Evolutionary conservation across 2,888 invertebrate species (phyloP), one percentile per base, ranked within the genome.

Genomic region (Hyppa rectilinea): DNA sequence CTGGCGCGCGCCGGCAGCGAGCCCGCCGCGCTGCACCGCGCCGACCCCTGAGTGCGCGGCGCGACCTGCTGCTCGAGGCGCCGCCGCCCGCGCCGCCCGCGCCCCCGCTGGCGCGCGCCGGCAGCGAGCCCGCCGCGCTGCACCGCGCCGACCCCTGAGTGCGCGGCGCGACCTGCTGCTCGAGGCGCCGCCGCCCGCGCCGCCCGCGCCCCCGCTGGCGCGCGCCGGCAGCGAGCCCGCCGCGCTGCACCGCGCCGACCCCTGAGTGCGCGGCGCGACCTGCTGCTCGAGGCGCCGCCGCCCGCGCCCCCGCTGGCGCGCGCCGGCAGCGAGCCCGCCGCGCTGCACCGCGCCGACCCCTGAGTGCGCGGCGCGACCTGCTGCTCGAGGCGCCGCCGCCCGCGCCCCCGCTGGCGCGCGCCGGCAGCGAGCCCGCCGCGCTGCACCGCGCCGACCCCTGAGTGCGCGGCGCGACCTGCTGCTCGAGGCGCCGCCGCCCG

Each of bases 361-460:
- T 69, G 12, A n/a, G n/a, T n/a, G 52, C 82, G 17, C 87, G n/a
- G n/a, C n/a, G n/a, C n/a, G n/a, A n/a, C n/a, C n/a, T n/a, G n/a
- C n/a, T n/a, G n/a, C n/a, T n/a, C n/a, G n/a, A n/a, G n/a, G 87
- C 78, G 87, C 88, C 61, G 84, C 80, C 85, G 85, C 89, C 88
- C 38, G 60, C n/a, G n/a, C n/a, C 79, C 40, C 78, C 77, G 31
- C 75, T 80, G 67, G 78, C 75, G 79, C 75, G 7, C 63, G n/a
- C 68, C n/a, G 81, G 71, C 78, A 80, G 81, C 7, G 85, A 84
- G 52, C 69, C n/a, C 20, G 23, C 20, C 36, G n/a, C 23, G 14
- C n/a, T n/a, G n/a, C n/a, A n/a, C n/a, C n/a, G n/a, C 38, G 10
- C 63, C 29, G 56, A n/a, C n/a, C n/a, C n/a, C 76, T 69, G 12